phyloP scores from a whole-genome alignment of 92 coral and sea anemone species.

The Bergia sp. region DNA sequence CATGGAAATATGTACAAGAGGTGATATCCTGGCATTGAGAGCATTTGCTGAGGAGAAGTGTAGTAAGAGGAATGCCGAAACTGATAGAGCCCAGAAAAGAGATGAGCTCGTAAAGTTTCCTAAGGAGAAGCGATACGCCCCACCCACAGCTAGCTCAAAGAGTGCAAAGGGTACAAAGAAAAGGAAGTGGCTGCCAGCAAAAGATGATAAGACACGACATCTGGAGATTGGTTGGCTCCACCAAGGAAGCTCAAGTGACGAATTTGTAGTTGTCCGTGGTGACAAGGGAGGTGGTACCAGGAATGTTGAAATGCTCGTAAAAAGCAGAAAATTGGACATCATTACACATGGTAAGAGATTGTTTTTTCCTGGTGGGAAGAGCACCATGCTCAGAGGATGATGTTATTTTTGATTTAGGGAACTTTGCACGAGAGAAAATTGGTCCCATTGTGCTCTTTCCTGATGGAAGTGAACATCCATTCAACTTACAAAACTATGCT shows the following conservation, averaged over 20 bases:
- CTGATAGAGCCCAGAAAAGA: constrained; percentile 13
- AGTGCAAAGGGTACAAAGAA: neutral
- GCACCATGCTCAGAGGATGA: neutral
- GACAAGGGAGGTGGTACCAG: neutral
- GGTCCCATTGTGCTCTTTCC: constrained; percentile 18
- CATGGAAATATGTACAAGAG: neutral
- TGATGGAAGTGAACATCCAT: constrained; percentile 34
- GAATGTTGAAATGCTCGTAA: constrained; percentile 2
- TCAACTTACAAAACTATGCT: constrained; percentile 1
- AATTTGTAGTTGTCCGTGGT: neutral
- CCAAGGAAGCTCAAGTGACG: constrained; percentile 2
- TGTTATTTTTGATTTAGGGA: neutral
- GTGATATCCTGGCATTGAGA: constrained; percentile 6
- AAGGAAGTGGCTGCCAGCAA: neutral
- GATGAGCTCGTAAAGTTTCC: neutral
- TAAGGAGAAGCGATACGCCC: neutral
- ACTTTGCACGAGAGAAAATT: neutral
- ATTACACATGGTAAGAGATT: neutral
- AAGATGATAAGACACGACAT: neutral
- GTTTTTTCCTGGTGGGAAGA: neutral
- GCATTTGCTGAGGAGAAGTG: constrained; percentile 19
- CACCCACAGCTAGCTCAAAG: constrained; percentile 5
- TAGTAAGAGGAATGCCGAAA: neutral
- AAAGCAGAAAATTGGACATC: constrained; percentile 9
- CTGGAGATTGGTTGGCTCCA: constrained; percentile 8